phyloP scores from a whole-genome alignment of 2,797 vertebrate species.

The Phylloscopus collybita region DNA sequence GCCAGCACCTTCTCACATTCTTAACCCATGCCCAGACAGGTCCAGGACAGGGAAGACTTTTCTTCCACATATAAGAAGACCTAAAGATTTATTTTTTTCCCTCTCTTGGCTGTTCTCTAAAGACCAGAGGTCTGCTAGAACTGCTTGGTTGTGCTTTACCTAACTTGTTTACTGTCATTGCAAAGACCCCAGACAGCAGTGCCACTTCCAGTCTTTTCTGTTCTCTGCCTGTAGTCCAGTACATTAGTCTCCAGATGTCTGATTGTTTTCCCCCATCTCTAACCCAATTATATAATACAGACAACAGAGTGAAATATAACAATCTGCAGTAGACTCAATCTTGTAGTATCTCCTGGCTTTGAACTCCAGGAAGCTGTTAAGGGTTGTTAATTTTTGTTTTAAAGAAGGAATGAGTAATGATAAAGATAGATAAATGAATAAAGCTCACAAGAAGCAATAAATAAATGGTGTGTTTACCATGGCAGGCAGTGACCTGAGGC shows the following conservation, averaged over 20 bases:
- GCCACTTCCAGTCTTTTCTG: not conserved
- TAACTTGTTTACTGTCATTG: not conserved
- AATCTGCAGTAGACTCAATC: not conserved
- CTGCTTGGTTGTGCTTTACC: not conserved
- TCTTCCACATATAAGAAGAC: not conserved
- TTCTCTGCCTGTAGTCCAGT: not conserved
- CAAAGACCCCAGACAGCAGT: not conserved
- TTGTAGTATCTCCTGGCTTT: not conserved
- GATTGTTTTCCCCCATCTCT: not conserved
- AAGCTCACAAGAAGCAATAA: not conserved
- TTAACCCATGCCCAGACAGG: not conserved
- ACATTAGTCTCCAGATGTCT: not conserved
- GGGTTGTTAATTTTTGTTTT: constrained; percentile 7
- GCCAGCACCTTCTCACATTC: not conserved
- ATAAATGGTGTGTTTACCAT: not conserved
- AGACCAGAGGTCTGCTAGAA: not conserved
- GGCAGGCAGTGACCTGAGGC: not conserved
- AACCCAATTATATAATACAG: not conserved
- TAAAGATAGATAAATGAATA: constrained; percentile 3
- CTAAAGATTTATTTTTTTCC: not conserved
- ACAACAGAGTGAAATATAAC: constrained; percentile 3
- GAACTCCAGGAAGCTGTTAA: not conserved
- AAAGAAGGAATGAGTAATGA: constrained; percentile 8
- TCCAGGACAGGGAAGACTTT: not conserved
- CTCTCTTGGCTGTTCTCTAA: not conserved